Base-by-base conservation (phyloP, 2,113 vertebrate species). In the Zosterops borbonicus region DNA sequence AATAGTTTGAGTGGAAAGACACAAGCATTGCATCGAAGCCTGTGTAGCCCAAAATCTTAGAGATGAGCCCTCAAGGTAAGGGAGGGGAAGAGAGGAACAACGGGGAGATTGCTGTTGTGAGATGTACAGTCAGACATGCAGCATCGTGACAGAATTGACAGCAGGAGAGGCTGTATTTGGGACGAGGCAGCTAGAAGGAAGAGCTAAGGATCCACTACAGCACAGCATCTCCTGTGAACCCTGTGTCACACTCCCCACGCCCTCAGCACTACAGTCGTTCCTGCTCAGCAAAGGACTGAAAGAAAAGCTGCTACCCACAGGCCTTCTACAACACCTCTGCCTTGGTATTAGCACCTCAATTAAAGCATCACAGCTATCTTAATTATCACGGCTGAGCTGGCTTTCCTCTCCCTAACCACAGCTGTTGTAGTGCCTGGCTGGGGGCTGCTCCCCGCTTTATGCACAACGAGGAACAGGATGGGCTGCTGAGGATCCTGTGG, bases 71-170 rank as follows among this genome's bases (percentile, higher is more conserved):
- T 55, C 0, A 0, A 63, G 37, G 29, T 17, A 39, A 37, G 24
- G 42, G 22, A 39, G 7, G 14, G 14, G 7, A 68, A 65, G 10
- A 55, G 19, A 24, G 56, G 16, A 59, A 24, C 24, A 25, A 2
- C 0, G 0, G 12, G 25, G 39, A 75, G 28, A 7, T 41, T 11
- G 8, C 50, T 74, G 12, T 77, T 33, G 0, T 6, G 9, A 62
- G 50, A 47, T 23, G 7, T 6, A 39, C 39, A 39, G 5, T 22
- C 14, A 46, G 76, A 56, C 12, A 20, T 2, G 11, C 24, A 44
- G 22, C 42, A 24, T 15, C 20, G 1, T 1, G 12, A 15, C 12
- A 70, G 68, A 42, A 20, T 0, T 3, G 13, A 14, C 25, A 60
- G 41, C 25, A 37, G 33, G 20, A 63, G 25, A 70, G 23, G 63